Evolutionary conservation across 64 coral and sea anemone genomes (phyloP), one percentile per base, ranked within the genome.

Genomic region (Hydrozoanthus tunicans): DNA sequence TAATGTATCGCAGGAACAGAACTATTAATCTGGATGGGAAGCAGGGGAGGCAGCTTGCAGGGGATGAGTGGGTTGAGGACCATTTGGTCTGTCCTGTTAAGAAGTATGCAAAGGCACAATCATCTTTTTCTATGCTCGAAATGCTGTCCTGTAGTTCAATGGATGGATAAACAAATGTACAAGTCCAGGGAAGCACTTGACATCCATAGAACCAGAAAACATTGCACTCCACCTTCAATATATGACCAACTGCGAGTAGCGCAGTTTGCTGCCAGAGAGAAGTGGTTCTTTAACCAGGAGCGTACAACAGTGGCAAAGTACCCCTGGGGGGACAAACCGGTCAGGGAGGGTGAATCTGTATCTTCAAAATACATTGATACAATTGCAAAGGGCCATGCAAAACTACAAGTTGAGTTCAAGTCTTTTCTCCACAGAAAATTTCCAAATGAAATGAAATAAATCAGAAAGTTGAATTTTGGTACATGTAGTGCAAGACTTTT

Each of bases 281-380:
- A 62, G 4, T 86, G 82, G 59, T 65, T 65, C 27, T 9, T 27
- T 52, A 53, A 62, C 9, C 27, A 84, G 55, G 32, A 62, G 11
- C 15, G 81, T 6, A 51, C 82, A 23, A 4, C 67, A 11, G 82
- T 86, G 23, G 6, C 4, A 15, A 86, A 69, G 23, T 86, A 86
- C 43, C 60, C 82, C 7, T 86, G 82, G 62, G 62, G 82, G 8
- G 63, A 86, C 60, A 86, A 86, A 55, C 20, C 14, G 9, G 25
- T 59, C 17, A 86, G 70, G 55, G 83, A 63, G 26, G 83, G 83
- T 23, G 62, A 86, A 13, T 52, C 51, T 25, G 63, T 86, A 12
- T 68, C 83, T 6, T 67, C 83, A 51, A 86, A 56, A 54, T 86
- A 63, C 70, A 53, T 86, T 15, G 55, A 86, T 86, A 62, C 83